Evolutionary conservation across 2,113 vertebrate genomes (phyloP).

Genomic region (Ivindomyrus marchei): DNA sequence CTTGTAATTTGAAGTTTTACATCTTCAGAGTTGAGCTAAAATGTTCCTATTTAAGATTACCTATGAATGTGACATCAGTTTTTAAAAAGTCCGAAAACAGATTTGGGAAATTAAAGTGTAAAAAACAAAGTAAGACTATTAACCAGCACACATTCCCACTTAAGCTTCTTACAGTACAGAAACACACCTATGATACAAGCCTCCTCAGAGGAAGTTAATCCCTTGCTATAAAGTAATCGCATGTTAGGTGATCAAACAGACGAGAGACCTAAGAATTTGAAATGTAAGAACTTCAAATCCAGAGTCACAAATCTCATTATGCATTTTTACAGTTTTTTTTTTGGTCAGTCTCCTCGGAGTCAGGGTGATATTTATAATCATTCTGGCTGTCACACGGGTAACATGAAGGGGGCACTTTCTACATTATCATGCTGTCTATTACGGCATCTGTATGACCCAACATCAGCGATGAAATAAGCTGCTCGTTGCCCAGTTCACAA

Average conservation of each 20-base stretch:
- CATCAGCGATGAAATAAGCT: neutral
- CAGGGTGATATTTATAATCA: slow-evolving; percentile 19
- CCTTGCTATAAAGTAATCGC: slow-evolving; percentile 52
- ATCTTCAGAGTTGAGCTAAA: neutral
- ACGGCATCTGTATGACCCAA: slow-evolving; percentile 26
- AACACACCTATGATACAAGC: slow-evolving; percentile 60
- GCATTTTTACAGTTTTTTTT: slow-evolving; percentile 22
- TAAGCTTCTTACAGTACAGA: slow-evolving; percentile 62
- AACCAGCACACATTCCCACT: slow-evolving; percentile 45
- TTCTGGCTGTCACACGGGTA: slow-evolving; percentile 7
- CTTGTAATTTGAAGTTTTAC: neutral
- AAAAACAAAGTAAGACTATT: slow-evolving; percentile 58
- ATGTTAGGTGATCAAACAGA: slow-evolving; percentile 65
- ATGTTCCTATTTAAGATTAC: slow-evolving; percentile 23
- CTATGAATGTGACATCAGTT: slow-evolving; percentile 46
- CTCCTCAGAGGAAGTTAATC: slow-evolving; percentile 57
- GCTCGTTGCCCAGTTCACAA: neutral
- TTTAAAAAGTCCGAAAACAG: slow-evolving; percentile 37
- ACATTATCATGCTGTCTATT: slow-evolving; percentile 41
- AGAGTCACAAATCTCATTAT: slow-evolving; percentile 63
- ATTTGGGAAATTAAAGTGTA: slow-evolving; percentile 39
- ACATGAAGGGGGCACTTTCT: slow-evolving; percentile 22
- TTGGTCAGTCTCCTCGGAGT: slow-evolving; percentile 21
- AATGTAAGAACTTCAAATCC: slow-evolving; percentile 58
- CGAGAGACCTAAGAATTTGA: slow-evolving; percentile 51